These are phyloP conservation scores for Lagria hirta DNA, from an alignment of 2,888 invertebrate genomes.

Conservation along the genomic window DNA sequence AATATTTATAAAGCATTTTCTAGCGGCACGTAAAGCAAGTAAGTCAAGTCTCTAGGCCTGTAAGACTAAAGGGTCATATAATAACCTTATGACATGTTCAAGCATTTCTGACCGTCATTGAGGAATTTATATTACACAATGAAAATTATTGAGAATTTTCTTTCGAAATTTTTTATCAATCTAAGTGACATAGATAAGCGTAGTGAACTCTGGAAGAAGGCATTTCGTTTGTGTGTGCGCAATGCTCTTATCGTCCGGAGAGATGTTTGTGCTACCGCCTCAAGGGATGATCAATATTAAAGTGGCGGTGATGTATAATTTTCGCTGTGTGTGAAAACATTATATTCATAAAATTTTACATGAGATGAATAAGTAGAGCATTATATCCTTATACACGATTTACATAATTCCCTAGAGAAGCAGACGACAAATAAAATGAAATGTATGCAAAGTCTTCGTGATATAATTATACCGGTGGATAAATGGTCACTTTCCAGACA, in stretches of 20 bases:
- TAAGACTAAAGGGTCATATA: constrained; percentile 29
- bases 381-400: constrained; percentile 22
- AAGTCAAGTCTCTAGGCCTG: constrained; percentile 31
- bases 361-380: constrained; percentile 9
- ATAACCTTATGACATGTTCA: constrained; percentile 37
- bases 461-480: constrained; percentile 44
- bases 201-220: background rate
- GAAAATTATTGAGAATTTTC: constrained; percentile 33
- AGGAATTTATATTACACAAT: constrained; percentile 38
- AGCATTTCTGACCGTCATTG: constrained; percentile 30
- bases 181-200: constrained; percentile 2
- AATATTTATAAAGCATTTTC: constrained; percentile 33
- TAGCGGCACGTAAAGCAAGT: constrained; percentile 32
- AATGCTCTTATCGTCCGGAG: constrained; percentile 1
- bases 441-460: constrained; percentile 44
- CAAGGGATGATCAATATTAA: constrained; percentile 10
- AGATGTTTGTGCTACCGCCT: background rate
- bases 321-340: constrained; percentile 7
- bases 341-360: constrained; percentile 6
- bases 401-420: constrained; percentile 27
- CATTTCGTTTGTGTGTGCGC: constrained; percentile 1
- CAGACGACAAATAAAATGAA: constrained; percentile 26
- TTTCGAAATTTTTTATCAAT: constrained; percentile 13
- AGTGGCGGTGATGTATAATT: constrained; percentile 6
- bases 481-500: constrained; percentile 43